Conservation (phyloP, 2,113 vertebrate genomes). For the Sander vitreus region DNA sequence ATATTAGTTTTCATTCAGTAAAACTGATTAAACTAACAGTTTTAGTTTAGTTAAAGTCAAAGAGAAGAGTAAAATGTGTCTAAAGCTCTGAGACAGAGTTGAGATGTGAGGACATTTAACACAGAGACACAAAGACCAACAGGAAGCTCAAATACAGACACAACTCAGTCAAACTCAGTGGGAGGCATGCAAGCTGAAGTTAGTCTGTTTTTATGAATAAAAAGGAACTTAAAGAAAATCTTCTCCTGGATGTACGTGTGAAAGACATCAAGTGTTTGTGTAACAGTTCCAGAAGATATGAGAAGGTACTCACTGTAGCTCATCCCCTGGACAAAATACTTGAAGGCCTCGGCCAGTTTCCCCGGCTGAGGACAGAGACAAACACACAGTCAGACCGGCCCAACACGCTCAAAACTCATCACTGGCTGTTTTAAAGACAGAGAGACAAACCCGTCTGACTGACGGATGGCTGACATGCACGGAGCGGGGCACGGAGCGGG, state of each 20-base stretch:
- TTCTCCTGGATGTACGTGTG: too few relatives aligned
- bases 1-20: too few relatives aligned
- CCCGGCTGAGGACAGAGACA: constrained; percentile 76
- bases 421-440: too few relatives aligned
- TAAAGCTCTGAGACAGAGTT: too few relatives aligned
- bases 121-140: not conserved
- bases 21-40: not conserved
- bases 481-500: too few relatives aligned
- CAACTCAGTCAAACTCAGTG: not conserved
- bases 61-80: too few relatives aligned
- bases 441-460: too few relatives aligned
- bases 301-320: constrained; percentile 85
- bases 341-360: constrained; percentile 86
- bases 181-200: not conserved
- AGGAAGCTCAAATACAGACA: not conserved
- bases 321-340: constrained; percentile 89
- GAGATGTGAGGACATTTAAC: not conserved
- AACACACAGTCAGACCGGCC: too few relatives aligned
- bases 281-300: not conserved
- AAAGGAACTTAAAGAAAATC: not conserved
- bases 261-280: too few relatives aligned
- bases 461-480: too few relatives aligned
- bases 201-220: not conserved
- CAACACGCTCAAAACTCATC: too few relatives aligned
- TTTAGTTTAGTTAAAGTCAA: not conserved